Base-by-base conservation (phyloP, 2,888 invertebrate genomes). In the Diloba caeruleocephala region DNA sequence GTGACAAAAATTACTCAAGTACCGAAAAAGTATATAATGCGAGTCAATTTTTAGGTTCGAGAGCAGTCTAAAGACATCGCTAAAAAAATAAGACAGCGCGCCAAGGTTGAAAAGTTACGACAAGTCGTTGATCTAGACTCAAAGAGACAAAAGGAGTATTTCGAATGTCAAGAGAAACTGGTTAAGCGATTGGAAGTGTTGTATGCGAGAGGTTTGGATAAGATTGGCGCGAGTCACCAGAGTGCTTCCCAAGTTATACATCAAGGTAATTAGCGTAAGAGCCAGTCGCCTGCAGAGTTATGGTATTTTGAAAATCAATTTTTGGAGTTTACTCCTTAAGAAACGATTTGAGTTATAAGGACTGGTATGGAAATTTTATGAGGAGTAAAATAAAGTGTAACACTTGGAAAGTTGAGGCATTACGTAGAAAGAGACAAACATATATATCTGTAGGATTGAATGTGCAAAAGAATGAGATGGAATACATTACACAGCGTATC, bases 11-110 rank as follows among this genome's bases (percentile, higher is more conserved):
- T 46, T 65, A 4, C 19, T 43, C 50, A 58, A 71, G 65, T 71
- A 32, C 36, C 37, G 32, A 41, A 50, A 58, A 48, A 46, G 17
- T 50, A 68, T 62, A 57, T 58, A 53, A 45, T 21, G 42, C 52
- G 26, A 51, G 42, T 62, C 39, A 51, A 38, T 68, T 83, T 88
- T 76, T 85, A 94, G 93, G 93, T 94, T 69, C 87, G 93, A 60
- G 93, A 94, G 80, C 93, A 94, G 71, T 94, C 93, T 37, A 93
- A 93, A 81, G 91, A 92, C 46, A 90, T 94, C 43, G 93, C 93
- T 9, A 92, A 89, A 74, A 89, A 88, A 78, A 85, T 93, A 63
- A 79, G 93, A 62, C 87, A 89, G 74, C 89, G 92, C 56, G 87
- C 92, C 37, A 88, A 87, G 74, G 81, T 82, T 55, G 93, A 92